These are phyloP conservation scores for Tetramorium bicarinatum DNA, from an alignment of 2,888 invertebrate species.

Conservation along the genomic window DNA sequence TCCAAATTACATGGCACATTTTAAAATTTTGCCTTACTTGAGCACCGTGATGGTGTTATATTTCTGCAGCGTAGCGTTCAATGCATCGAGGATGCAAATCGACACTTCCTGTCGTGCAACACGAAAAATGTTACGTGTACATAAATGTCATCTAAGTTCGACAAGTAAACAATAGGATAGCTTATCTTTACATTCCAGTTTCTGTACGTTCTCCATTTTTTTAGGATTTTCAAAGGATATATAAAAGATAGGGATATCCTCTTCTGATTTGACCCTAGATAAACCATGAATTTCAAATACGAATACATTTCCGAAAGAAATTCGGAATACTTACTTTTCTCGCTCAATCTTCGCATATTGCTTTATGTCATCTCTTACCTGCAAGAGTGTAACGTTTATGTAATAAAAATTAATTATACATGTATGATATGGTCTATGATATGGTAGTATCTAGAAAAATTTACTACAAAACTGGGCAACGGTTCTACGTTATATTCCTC, in stretches of 20 bases:
- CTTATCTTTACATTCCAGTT: constrained; percentile 75
- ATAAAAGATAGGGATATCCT: constrained; percentile 53
- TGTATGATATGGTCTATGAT: neutral
- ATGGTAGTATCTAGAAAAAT: neutral
- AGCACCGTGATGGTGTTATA: constrained; percentile 72
- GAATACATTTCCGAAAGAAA: neutral
- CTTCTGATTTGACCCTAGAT: constrained; percentile 14
- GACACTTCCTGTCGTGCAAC: constrained; percentile 68
- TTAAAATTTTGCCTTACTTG: constrained; percentile 60
- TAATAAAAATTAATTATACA: neutral
- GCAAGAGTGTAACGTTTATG: neutral
- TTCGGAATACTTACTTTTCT: constrained; percentile 1
- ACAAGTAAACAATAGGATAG: neutral
- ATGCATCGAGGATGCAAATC: constrained; percentile 70
- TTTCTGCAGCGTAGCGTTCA: constrained; percentile 67
- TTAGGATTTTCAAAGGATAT: constrained; percentile 64
- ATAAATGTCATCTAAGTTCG: neutral
- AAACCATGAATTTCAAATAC: neutral
- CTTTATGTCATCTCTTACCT: constrained; percentile 4
- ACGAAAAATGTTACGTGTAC: constrained; percentile 1
- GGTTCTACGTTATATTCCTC: constrained; percentile 49
- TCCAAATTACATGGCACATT: neutral
- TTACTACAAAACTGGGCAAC: constrained; percentile 59
- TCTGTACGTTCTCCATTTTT: constrained; percentile 50
- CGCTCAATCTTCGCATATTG: neutral